phyloP scores from a whole-genome alignment of 2,113 vertebrate genomes.

The Actenoides lindsayi region DNA sequence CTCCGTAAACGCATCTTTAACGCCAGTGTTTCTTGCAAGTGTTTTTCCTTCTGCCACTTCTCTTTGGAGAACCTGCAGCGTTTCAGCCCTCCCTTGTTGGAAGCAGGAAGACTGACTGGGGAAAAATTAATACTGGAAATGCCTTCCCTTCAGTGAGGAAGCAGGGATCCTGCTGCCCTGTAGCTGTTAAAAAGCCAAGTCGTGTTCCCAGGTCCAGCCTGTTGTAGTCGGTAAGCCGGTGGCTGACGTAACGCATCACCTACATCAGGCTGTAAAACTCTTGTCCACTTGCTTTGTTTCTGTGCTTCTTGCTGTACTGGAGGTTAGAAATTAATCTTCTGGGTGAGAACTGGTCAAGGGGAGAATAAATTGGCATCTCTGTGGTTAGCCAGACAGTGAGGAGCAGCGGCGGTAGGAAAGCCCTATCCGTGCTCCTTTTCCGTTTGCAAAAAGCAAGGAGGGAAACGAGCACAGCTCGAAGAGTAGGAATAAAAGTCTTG shows the following conservation, averaged over 20 bases:
- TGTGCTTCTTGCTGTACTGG: background rate
- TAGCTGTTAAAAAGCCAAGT: conserved; percentile 1
- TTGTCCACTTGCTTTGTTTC: conserved; percentile 13
- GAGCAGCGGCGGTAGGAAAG: background rate
- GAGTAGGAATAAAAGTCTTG: background rate
- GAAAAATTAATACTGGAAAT: background rate
- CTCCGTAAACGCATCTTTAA: background rate
- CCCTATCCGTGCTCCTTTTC: background rate
- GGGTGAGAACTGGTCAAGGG: background rate
- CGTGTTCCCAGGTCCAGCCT: background rate
- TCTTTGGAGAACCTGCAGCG: background rate
- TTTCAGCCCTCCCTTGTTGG: conserved; percentile 27
- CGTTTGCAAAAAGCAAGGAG: background rate
- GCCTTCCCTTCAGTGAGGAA: conserved; percentile 49
- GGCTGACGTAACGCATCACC: background rate
- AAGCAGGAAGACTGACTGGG: conserved; percentile 31
- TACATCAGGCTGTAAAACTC: conserved; percentile 10
- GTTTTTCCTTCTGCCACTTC: conserved; percentile 40
- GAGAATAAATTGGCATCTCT: background rate
- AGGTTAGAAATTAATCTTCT: conserved; percentile 6
- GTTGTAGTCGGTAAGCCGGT: background rate
- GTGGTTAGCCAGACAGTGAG: background rate
- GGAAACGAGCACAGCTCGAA: background rate
- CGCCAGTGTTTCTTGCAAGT: conserved; percentile 18
- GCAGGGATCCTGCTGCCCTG: conserved; percentile 29